Conservation (phyloP, 2,113 vertebrate species). For the Mustelus asterias region DNA sequence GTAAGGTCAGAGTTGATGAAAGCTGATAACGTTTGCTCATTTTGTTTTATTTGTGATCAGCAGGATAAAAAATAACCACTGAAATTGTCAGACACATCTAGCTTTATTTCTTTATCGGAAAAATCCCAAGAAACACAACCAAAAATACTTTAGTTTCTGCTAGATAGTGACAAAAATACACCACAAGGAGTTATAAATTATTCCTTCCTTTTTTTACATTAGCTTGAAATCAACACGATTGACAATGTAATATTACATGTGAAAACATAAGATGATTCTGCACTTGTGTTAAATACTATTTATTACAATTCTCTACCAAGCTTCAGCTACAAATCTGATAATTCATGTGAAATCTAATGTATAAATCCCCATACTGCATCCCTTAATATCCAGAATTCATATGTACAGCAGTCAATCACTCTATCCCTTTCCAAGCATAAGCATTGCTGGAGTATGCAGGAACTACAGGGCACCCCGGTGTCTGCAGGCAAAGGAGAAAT, state of each 20-base stretch:
- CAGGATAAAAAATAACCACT: constrained; percentile 37
- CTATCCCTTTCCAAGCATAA: constrained; percentile 17
- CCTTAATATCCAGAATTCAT: constrained; percentile 28
- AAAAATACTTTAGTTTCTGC: constrained; percentile 76
- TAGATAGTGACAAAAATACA: constrained; percentile 77
- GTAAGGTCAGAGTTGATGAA: not conserved
- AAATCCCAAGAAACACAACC: constrained; percentile 70
- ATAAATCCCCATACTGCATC: constrained; percentile 34
- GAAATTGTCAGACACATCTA: constrained; percentile 63
- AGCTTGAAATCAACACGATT: constrained; percentile 34
- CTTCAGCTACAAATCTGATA: constrained; percentile 32
- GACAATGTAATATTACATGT: constrained; percentile 34
- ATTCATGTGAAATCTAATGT: constrained; percentile 34
- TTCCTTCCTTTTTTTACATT: constrained; percentile 42
- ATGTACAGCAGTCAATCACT: constrained; percentile 34
- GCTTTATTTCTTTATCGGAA: constrained; percentile 74
- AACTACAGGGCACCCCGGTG: not conserved
- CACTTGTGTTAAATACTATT: constrained; percentile 31
- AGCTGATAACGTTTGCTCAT: constrained; percentile 31
- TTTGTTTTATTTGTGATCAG: constrained; percentile 40
- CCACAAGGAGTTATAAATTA: constrained; percentile 69
- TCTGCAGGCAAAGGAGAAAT: constrained; percentile 11
- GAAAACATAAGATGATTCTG: constrained; percentile 31
- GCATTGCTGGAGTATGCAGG: constrained; percentile 9
- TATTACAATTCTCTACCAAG: constrained; percentile 36